phyloP scores from a whole-genome alignment of 1,140 invertebrate genomes.

The Drosophila guanche region DNA sequence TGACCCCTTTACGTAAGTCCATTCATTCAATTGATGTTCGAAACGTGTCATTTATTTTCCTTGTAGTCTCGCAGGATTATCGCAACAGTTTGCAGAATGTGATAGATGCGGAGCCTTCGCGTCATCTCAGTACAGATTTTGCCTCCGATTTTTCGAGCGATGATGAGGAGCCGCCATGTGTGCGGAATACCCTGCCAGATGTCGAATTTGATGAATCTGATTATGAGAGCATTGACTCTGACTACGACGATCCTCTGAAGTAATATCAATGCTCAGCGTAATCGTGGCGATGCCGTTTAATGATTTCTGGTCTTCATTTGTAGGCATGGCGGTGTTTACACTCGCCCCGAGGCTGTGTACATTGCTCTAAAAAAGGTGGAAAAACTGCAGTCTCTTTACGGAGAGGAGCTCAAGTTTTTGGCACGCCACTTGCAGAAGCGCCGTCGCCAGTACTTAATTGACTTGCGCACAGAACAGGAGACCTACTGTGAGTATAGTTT shows the following conservation, averaged over 20 bases:
- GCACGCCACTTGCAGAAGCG: constrained; percentile 89
- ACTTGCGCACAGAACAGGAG: constrained; percentile 90
- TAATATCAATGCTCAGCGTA: constrained; percentile 77
- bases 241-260: constrained; percentile 91
- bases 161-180: constrained; percentile 87
- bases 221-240: constrained; percentile 91
- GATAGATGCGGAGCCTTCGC: constrained; percentile 84
- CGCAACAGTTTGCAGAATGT: constrained; percentile 86
- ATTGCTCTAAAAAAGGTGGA: constrained; percentile 91
- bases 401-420: constrained; percentile 91
- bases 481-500: constrained; percentile 89
- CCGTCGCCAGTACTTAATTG: constrained; percentile 89
- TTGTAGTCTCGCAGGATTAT: constrained; percentile 60
- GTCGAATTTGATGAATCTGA: constrained; percentile 88
- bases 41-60: not conserved
- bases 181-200: constrained; percentile 87
- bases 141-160: constrained; percentile 88
- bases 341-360: constrained; percentile 92
- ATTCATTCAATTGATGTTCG: not conserved
- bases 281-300: not conserved
- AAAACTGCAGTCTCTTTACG: constrained; percentile 92
- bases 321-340: constrained; percentile 93
- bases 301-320: not conserved
- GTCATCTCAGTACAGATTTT: constrained; percentile 87
- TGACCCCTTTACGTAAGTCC: constrained; percentile 86